Percentiles rank a stretch among this genome's conserved stretches.
Evolutionary conservation across 2,113 vertebrate genomes (phyloP).

Genomic region (Hydropotes inermis): DNA sequence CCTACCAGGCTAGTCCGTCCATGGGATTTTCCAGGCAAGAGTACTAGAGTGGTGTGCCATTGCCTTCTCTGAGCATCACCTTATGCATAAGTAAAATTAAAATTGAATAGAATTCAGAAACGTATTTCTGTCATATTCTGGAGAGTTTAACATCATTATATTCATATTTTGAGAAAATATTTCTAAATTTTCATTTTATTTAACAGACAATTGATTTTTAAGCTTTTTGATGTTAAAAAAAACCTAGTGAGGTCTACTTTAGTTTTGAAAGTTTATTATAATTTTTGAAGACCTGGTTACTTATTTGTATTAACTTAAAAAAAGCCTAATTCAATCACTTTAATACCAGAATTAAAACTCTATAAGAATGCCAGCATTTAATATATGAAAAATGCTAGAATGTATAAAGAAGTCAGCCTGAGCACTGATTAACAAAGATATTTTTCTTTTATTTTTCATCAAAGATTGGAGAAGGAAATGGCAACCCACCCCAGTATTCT

Average conservation of each 20-base stretch:
- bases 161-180: neutral
- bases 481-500: neutral
- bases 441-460: neutral
- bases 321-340: neutral
- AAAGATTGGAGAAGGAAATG: neutral
- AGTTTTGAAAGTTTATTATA: neutral
- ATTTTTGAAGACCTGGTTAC: neutral
- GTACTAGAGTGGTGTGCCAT: no score
- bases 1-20: no score
- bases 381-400: neutral
- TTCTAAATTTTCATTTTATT: neutral
- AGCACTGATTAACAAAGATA: neutral
- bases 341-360: neutral
- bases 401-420: neutral
- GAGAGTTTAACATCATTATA: neutral
- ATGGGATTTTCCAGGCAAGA: no score
- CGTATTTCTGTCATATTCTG: neutral
- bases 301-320: neutral
- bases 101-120: neutral
- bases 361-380: neutral
- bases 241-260: neutral
- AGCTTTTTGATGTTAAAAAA: neutral
- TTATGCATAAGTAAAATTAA: neutral
- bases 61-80: neutral
- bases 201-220: neutral